A percentile compares a stretch with the other conserved stretches of the same genome.
Evolutionary conservation across 2,797 vertebrate genomes (phyloP).

Genomic region (Buphagus erythrorhynchus): DNA sequence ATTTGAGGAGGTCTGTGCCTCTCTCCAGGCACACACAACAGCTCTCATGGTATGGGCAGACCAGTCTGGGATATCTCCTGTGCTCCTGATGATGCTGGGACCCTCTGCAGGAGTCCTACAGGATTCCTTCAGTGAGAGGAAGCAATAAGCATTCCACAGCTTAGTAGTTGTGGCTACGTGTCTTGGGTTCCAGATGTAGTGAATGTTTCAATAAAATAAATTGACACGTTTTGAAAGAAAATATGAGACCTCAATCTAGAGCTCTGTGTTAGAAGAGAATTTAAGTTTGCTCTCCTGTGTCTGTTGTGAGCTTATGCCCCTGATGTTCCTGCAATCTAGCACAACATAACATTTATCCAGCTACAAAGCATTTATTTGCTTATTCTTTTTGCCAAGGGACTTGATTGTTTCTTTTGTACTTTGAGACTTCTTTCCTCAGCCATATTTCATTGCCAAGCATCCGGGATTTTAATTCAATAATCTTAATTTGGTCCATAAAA

Average conservation of each 20-base stretch:
- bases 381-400: neutral
- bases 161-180: neutral
- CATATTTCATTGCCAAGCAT: neutral
- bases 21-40: neutral
- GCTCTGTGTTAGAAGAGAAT: neutral
- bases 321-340: neutral
- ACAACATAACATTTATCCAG: neutral
- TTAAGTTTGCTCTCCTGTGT: neutral
- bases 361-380: neutral
- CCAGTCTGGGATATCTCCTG: neutral
- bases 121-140: neutral
- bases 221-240: neutral
- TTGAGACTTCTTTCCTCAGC: neutral
- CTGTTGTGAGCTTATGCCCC: neutral
- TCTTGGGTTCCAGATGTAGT: neutral
- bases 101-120: neutral
- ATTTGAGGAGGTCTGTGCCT: neutral
- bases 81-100: neutral
- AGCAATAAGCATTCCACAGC: neutral
- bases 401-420: neutral
- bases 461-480: slow-evolving; percentile 7
- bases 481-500: neutral
- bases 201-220: neutral
- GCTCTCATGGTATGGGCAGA: neutral
- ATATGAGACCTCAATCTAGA: neutral